Conservation (phyloP, 2,888 invertebrate species). For the Epistrophe eligans region DNA sequence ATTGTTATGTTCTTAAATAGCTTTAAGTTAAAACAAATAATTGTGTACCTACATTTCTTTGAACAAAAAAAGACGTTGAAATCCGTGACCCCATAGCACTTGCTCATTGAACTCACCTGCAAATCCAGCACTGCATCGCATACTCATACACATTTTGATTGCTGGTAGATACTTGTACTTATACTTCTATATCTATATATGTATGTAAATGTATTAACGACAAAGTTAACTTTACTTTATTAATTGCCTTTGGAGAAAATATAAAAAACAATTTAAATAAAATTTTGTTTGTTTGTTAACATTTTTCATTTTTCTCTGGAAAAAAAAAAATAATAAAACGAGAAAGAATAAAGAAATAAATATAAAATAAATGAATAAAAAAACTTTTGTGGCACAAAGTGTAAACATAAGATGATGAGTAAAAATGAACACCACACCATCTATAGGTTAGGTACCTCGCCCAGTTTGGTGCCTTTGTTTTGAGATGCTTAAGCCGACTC, state of each 20-base stretch:
- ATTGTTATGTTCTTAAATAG: no score
- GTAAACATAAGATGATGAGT: conserved; percentile 58
- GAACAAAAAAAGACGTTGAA: neutral
- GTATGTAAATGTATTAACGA: conserved; percentile 16
- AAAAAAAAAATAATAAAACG: conserved; percentile 38
- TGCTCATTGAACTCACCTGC: neutral
- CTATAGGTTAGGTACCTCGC: conserved; percentile 38
- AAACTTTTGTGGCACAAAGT: conserved; percentile 49
- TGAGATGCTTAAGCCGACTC: conserved; percentile 59
- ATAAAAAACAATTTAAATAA: conserved; percentile 56
- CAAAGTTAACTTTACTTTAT: conserved; percentile 50
- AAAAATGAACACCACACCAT: neutral
- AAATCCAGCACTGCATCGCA: neutral
- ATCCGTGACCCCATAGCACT: neutral
- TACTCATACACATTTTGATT: conserved; percentile 14
- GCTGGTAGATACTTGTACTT: neutral
- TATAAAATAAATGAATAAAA: conserved; percentile 65
- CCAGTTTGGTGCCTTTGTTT: conserved; percentile 68
- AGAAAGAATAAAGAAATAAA: conserved; percentile 42
- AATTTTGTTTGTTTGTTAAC: conserved; percentile 62
- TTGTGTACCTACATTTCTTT: no score
- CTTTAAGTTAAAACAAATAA: no score
- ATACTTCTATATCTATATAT: neutral
- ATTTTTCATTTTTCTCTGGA: conserved; percentile 38
- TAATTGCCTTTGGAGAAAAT: conserved; percentile 59